Evolutionary conservation across 2,113 vertebrate species (phyloP).

Genomic region (Percina caprodes): DNA sequence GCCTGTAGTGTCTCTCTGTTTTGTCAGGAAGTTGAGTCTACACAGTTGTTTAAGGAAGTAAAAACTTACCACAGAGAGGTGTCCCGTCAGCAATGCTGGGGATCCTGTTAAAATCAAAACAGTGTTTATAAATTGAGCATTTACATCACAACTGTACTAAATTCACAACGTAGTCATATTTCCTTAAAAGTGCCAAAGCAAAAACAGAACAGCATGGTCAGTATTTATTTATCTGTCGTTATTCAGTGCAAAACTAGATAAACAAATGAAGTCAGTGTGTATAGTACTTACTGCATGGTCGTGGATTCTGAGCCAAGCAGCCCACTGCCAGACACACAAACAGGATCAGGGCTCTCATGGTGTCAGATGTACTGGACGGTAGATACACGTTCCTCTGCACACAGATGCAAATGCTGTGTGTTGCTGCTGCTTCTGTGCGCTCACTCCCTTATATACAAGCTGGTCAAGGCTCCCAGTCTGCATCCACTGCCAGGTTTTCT

Average conservation of each 20-base stretch:
- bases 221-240: background rate
- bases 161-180: background rate
- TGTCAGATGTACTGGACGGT: background rate
- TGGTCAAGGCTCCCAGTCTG: constrained; percentile 5
- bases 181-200: background rate
- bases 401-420: background rate
- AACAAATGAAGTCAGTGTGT: background rate
- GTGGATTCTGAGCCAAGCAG: constrained; percentile 67
- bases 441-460: constrained; percentile 55
- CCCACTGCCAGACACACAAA: constrained; percentile 47
- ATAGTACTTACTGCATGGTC: constrained; percentile 73
- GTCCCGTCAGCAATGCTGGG: constrained; percentile 53
- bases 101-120: constrained; percentile 42
- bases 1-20: too few species aligned
- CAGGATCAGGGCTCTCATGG: constrained; percentile 58
- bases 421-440: background rate
- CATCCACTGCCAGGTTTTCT: constrained; percentile 34
- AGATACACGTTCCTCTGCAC: background rate
- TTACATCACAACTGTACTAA: background rate
- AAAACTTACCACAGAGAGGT: constrained; percentile 46
- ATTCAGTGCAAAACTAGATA: background rate
- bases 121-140: background rate
- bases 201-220: background rate
- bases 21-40: background rate
- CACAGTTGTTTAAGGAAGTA: background rate